These are phyloP conservation scores for Junonia oenone DNA, from an alignment of 2,888 invertebrate species.

Conservation along the genomic window DNA sequence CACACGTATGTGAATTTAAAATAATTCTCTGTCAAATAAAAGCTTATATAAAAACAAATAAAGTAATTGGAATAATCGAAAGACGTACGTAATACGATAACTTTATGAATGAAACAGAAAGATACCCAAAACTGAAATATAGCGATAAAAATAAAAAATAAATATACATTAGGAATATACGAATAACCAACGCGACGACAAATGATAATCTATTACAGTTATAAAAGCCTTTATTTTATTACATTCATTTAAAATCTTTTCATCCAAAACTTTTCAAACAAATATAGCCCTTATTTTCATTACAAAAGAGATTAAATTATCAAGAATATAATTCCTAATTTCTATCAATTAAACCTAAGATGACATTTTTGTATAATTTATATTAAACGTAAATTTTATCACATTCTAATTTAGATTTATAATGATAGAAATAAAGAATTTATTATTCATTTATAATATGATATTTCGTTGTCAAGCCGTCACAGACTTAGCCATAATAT, in stretches of 20 bases:
- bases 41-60: too few relatives aligned
- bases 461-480: not conserved
- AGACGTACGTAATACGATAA: too few relatives aligned
- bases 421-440: not conserved
- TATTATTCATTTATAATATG: not conserved
- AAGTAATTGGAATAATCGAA: too few relatives aligned
- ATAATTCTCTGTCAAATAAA: too few relatives aligned
- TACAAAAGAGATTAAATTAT: not conserved
- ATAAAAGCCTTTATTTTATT: slow-evolving; percentile 13
- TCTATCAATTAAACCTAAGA: not conserved
- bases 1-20: too few relatives aligned
- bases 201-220: slow-evolving; percentile 4
- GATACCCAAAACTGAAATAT: too few relatives aligned
- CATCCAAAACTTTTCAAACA: too few relatives aligned
- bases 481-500: too few relatives aligned
- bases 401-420: slow-evolving; percentile 1
- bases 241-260: too few relatives aligned
- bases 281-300: not conserved
- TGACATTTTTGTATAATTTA: slow-evolving; percentile 4
- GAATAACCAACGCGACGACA: not conserved
- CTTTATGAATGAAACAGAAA: too few relatives aligned
- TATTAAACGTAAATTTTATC: not conserved
- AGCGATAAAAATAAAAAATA: too few relatives aligned
- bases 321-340: not conserved
- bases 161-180: too few relatives aligned